These are phyloP conservation scores for Bellardia pandia DNA, from an alignment of 2,888 invertebrate species.

Conservation along the genomic window DNA sequence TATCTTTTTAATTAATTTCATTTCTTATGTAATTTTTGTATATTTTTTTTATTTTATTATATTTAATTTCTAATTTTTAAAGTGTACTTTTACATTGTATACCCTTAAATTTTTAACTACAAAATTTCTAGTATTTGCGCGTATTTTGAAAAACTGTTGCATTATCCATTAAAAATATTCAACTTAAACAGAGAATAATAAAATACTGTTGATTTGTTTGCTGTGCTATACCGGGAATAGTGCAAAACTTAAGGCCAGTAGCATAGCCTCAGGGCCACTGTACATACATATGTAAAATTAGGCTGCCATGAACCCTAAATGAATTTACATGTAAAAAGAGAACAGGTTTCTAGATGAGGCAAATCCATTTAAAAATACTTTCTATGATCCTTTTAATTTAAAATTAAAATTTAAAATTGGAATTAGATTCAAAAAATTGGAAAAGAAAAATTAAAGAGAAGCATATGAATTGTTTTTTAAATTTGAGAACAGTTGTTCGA, in stretches of 20 bases:
- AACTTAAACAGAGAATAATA: neutral
- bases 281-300: too few relatives aligned
- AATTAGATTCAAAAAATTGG: neutral
- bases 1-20: neutral
- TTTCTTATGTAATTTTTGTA: neutral
- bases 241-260: neutral
- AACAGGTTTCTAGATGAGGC: too few relatives aligned
- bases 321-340: too few relatives aligned
- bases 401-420: too few relatives aligned
- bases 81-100: neutral
- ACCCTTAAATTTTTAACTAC: neutral
- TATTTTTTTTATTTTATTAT: too few relatives aligned
- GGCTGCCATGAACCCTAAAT: too few relatives aligned
- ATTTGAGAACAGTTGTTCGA: too few relatives aligned
- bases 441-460: too few relatives aligned
- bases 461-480: too few relatives aligned
- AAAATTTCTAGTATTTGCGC: neutral
- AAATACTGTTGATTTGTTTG: neutral
- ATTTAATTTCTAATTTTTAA: neutral
- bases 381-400: too few relatives aligned
- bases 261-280: too few relatives aligned
- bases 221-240: neutral
- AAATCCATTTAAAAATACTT: too few relatives aligned
- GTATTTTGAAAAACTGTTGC: constrained; percentile 22
- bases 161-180: constrained; percentile 11